A percentile compares a stretch with the other conserved stretches of the same genome.
These are phyloP conservation scores for Thaumatotibia leucotreta DNA, from an alignment of 1,140 invertebrate genomes.

Conservation along the genomic window DNA sequence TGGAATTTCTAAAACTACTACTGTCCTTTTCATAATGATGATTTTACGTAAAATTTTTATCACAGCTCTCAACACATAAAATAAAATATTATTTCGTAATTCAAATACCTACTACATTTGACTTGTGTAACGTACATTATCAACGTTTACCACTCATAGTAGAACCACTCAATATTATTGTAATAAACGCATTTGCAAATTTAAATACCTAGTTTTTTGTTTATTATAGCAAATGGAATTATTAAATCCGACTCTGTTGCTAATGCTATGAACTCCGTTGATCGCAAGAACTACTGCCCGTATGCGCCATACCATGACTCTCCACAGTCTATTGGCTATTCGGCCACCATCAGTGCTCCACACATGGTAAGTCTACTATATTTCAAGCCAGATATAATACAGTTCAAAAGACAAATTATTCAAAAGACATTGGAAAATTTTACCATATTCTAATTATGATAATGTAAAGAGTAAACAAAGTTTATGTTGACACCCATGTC, in stretches of 20 bases:
- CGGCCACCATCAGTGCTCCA: constrained; percentile 97
- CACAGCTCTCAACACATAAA: no score
- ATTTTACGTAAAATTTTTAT: not conserved
- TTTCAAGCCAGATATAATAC: not conserved
- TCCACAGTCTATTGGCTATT: constrained; percentile 92
- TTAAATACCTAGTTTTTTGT: constrained; percentile 22
- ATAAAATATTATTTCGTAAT: not conserved
- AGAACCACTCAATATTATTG: not conserved
- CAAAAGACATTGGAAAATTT: no score
- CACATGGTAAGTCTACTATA: constrained; percentile 90
- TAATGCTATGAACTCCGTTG: constrained; percentile 89
- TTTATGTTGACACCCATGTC: no score
- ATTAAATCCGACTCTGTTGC: constrained; percentile 88
- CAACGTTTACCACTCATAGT: no score
- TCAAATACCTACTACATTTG: not conserved
- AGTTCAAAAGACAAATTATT: no score
- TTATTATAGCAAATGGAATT: constrained; percentile 87
- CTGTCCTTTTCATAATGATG: not conserved
- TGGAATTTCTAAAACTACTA: not conserved
- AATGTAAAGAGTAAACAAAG: no score
- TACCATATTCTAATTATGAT: no score
- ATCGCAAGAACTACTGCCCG: constrained; percentile 88
- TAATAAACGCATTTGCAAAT: not conserved
- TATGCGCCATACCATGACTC: constrained; percentile 92
- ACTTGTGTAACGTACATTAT: no score